These are phyloP conservation scores for Cotesia glomerata DNA, from an alignment of 1,140 invertebrate species.

Conservation along the genomic window DNA sequence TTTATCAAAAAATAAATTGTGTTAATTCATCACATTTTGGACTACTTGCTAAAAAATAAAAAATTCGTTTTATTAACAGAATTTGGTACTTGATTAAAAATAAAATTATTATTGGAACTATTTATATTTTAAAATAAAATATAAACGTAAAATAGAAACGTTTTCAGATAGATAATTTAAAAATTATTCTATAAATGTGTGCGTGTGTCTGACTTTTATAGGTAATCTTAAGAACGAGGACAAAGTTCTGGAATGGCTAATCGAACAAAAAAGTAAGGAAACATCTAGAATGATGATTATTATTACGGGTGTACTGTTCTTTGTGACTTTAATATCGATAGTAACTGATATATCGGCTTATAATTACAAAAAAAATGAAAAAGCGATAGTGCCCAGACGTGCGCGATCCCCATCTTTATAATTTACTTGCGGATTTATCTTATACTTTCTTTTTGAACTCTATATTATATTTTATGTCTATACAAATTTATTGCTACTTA, in stretches of 20 bases:
- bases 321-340: constrained; percentile 64
- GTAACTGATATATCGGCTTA: constrained; percentile 60
- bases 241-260: constrained; percentile 92
- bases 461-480: not conserved
- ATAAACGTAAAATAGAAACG: not conserved
- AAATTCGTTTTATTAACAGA: no score
- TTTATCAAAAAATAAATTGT: no score
- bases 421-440: not conserved
- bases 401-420: constrained; percentile 47
- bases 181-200: constrained; percentile 42
- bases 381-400: constrained; percentile 55
- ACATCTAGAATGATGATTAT: constrained; percentile 64
- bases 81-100: no score
- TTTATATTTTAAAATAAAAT: not conserved
- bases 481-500: no score
- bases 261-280: constrained; percentile 92
- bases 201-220: constrained; percentile 69
- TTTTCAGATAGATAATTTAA: constrained; percentile 1
- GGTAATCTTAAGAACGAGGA: constrained; percentile 95
- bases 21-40: no score
- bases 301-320: constrained; percentile 64
- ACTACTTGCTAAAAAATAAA: no score
- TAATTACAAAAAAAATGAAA: constrained; percentile 47
- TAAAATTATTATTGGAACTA: no score
- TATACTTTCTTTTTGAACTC: not conserved